Percentiles rank a stretch among this genome's conserved stretches.
These are phyloP conservation scores for Solenodon paradoxus DNA, from an alignment of 2,113 vertebrate genomes.

Conservation along the genomic window DNA sequence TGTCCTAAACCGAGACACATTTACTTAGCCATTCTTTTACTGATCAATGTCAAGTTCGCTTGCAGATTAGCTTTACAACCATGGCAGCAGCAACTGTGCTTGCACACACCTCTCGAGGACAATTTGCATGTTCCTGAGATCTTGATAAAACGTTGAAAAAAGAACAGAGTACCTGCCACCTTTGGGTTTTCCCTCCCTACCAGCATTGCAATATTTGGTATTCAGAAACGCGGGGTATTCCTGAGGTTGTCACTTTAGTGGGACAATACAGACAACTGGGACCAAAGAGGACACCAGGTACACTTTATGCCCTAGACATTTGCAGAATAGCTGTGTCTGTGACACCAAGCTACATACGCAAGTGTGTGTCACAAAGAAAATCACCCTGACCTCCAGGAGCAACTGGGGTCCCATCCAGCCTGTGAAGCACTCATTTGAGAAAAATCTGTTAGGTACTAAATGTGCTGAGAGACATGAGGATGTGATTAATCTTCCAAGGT, in stretches of 20 bases:
- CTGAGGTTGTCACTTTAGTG: background rate
- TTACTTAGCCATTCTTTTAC: background rate
- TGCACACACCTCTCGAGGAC: background rate
- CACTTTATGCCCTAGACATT: no score
- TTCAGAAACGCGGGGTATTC: background rate
- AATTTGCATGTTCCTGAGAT: background rate
- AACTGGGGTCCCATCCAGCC: background rate
- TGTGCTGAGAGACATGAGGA: background rate
- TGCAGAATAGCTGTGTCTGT: background rate
- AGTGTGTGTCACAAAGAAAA: background rate
- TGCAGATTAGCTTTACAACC: background rate
- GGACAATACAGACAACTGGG: background rate
- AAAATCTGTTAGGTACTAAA: background rate
- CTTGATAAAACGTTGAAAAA: background rate
- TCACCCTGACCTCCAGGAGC: background rate
- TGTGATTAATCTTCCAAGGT: background rate
- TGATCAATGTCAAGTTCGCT: background rate
- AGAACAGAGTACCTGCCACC: background rate
- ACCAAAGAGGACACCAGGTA: background rate
- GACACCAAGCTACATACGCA: background rate
- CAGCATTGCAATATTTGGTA: background rate
- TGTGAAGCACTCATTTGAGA: background rate
- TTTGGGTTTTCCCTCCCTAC: background rate
- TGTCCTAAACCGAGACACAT: background rate
- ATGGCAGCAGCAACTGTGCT: background rate